Conservation (phyloP, 2,797 vertebrate genomes). For the Phalanger gymnotis region DNA sequence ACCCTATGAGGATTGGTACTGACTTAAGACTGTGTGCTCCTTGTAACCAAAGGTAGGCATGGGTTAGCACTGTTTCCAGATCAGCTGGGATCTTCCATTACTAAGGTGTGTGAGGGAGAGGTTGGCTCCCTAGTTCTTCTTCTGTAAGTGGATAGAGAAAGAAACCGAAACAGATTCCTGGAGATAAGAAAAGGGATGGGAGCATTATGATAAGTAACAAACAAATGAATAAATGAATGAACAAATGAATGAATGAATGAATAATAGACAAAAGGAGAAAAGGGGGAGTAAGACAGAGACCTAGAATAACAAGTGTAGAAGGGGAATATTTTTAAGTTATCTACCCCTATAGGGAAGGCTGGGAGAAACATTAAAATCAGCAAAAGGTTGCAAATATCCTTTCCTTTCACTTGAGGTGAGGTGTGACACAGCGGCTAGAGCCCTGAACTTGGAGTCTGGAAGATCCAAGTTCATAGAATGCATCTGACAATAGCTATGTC, state of each 20-base stretch:
- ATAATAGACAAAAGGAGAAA: not conserved
- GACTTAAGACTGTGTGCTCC: not conserved
- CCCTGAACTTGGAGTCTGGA: not conserved
- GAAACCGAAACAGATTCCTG: not conserved
- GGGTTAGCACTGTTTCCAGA: not conserved
- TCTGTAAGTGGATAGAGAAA: not conserved
- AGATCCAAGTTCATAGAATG: not conserved
- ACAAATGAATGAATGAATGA: not conserved
- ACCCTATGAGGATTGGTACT: not conserved
- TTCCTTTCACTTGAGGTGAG: not conserved
- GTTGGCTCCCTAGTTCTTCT: not conserved
- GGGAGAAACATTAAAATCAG: conserved; percentile 31
- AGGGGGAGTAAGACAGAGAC: not conserved
- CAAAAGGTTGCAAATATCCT: not conserved
- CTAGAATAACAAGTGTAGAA: not conserved
- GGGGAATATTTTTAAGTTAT: not conserved
- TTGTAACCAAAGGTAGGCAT: not conserved
- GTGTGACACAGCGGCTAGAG: not conserved
- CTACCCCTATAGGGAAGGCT: not conserved
- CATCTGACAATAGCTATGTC: not conserved
- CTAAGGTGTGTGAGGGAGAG: not conserved
- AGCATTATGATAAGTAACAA: not conserved
- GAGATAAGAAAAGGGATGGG: not conserved
- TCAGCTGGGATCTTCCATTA: not conserved
- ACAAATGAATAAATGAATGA: no score